These are phyloP conservation scores for Embiotoca jacksoni DNA, from an alignment of 2,113 vertebrate species.

Conservation along the genomic window DNA sequence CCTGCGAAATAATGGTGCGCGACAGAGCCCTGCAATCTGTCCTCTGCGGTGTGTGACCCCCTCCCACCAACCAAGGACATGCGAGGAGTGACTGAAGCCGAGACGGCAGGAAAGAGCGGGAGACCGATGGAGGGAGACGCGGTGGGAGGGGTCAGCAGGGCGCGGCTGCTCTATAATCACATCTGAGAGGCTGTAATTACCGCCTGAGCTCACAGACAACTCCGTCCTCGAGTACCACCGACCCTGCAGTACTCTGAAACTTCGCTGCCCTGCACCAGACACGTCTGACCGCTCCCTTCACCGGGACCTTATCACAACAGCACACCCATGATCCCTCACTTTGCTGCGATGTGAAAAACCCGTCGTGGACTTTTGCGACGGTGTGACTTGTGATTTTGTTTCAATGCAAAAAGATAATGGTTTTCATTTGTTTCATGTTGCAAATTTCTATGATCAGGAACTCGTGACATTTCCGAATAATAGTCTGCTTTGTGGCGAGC, in stretches of 20 bases:
- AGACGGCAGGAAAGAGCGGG: constrained; percentile 56
- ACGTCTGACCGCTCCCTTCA: constrained; percentile 21
- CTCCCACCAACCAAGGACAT: constrained; percentile 49
- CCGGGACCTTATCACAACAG: constrained; percentile 15
- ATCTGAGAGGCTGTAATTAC: constrained; percentile 85
- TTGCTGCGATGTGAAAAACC: constrained; percentile 15
- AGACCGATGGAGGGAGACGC: constrained; percentile 59
- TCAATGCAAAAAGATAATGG: constrained; percentile 42
- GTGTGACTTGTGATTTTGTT: constrained; percentile 17
- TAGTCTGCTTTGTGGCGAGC: constrained; percentile 1
- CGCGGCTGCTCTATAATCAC: constrained; percentile 84
- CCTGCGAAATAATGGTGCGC: constrained; percentile 65
- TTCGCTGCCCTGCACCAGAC: constrained; percentile 6
- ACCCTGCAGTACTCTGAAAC: constrained; percentile 45
- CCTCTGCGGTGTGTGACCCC: constrained; percentile 58
- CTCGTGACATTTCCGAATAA: constrained; percentile 6
- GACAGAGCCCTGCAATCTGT: constrained; percentile 61
- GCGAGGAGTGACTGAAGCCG: constrained; percentile 51
- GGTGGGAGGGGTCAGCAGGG: constrained; percentile 78
- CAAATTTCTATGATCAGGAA: constrained; percentile 5
- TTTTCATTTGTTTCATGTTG: constrained; percentile 20
- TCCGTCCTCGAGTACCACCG: constrained; percentile 64
- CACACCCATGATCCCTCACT: constrained; percentile 6
- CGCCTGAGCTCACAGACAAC: constrained; percentile 80
- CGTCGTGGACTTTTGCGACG: not conserved